Percentiles rank a stretch among this genome's conserved stretches.
Conservation (phyloP, 2,113 vertebrate genomes). For the Chionodraco myersi region DNA sequence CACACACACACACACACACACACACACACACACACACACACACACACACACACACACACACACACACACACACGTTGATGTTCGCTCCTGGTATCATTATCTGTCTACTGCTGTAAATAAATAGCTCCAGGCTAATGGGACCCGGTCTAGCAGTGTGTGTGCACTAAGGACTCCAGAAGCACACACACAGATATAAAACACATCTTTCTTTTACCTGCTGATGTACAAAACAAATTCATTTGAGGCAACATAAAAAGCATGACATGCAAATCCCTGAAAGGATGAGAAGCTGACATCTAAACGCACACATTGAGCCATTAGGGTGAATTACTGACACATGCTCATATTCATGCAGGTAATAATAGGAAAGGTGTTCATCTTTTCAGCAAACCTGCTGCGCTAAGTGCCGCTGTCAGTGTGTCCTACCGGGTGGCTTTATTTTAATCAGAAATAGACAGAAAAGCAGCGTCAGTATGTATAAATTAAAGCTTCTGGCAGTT, state of each 20-base stretch:
- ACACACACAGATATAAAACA: background rate
- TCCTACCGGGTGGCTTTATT: slow-evolving; percentile 36
- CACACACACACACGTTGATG: slow-evolving; percentile 20
- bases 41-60: background rate
- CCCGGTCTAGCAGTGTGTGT: slow-evolving; percentile 28
- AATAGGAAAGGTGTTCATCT: slow-evolving; percentile 59
- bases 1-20: no score
- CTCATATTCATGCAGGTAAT: slow-evolving; percentile 54
- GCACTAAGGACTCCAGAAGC: background rate
- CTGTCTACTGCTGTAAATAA: slow-evolving; percentile 39
- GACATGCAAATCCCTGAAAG: slow-evolving; percentile 38
- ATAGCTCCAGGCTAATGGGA: slow-evolving; percentile 46
- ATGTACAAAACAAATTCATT: slow-evolving; percentile 24
- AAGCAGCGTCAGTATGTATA: background rate
- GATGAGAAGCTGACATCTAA: slow-evolving; percentile 44
- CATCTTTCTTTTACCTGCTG: slow-evolving; percentile 27
- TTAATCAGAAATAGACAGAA: slow-evolving; percentile 53
- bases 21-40: no score
- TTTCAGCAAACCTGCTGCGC: slow-evolving; percentile 36
- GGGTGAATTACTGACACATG: slow-evolving; percentile 57
- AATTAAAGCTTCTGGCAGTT: slow-evolving; percentile 47
- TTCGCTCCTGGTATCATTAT: slow-evolving; percentile 7
- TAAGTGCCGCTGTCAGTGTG: slow-evolving; percentile 28
- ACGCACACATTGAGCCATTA: slow-evolving; percentile 50
- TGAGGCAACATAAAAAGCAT: slow-evolving; percentile 33